Conservation (phyloP, 2,113 vertebrate genomes). For the Ardeotis arabs region DNA sequence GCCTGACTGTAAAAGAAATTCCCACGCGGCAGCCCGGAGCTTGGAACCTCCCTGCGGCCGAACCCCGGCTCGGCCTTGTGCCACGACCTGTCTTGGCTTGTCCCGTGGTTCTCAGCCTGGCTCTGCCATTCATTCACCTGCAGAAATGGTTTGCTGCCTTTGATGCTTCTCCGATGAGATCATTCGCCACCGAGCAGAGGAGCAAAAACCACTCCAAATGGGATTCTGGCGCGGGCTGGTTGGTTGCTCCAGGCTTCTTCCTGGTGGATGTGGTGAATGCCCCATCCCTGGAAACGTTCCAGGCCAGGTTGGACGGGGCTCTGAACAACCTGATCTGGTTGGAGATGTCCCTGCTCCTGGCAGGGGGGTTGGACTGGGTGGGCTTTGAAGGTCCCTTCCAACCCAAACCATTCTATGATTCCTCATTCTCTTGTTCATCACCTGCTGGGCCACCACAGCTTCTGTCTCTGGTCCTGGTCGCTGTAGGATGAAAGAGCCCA, state of each 20-base stretch:
- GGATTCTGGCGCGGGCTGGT: fast-evolving
- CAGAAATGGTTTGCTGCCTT: conserved; percentile 5
- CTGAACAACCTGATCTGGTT: too few species aligned
- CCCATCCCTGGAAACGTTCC: too few species aligned
- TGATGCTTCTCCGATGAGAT: conserved; percentile 26
- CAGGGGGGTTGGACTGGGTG: too few species aligned
- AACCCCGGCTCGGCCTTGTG: not conserved
- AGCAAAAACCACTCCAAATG: not conserved
- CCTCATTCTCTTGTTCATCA: not conserved
- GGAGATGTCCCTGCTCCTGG: too few species aligned
- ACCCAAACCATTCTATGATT: too few species aligned
- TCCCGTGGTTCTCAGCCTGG: conserved; percentile 1
- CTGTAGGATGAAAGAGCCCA: not conserved
- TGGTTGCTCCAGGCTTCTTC: not conserved
- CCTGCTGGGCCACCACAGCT: not conserved
- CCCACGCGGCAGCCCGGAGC: conserved; percentile 31
- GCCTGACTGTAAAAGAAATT: conserved; percentile 30
- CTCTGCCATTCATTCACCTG: conserved; percentile 56
- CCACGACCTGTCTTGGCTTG: not conserved
- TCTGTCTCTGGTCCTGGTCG: not conserved
- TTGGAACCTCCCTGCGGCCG: not conserved
- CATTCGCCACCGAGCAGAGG: not conserved
- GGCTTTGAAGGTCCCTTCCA: too few species aligned
- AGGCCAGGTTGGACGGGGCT: too few species aligned
- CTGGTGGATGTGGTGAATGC: too few species aligned